These are phyloP conservation scores for Spisula subtruncata DNA, from an alignment of 2,888 invertebrate genomes.

Conservation along the genomic window DNA sequence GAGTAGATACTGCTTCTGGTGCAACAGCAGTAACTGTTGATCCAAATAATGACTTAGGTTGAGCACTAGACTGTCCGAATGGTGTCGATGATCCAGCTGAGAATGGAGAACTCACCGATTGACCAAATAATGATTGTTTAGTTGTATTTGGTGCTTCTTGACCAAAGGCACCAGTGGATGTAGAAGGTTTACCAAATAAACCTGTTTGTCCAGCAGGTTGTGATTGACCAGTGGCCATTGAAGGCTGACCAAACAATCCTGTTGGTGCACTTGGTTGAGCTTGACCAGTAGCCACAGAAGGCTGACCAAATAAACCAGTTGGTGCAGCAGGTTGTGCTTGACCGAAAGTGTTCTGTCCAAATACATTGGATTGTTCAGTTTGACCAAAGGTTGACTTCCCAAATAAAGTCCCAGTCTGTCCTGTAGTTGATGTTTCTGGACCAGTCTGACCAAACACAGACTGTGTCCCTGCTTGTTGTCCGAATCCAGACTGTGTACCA, in stretches of 20 bases:
- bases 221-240: conserved; percentile 22
- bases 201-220: not conserved
- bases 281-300: conserved; percentile 43
- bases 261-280: conserved; percentile 29
- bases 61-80: conserved; percentile 41
- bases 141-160: conserved; percentile 35
- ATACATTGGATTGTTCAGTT: conserved; percentile 33
- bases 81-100: conserved; percentile 42
- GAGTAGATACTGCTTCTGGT: conserved; percentile 27
- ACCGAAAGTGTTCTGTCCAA: conserved; percentile 48
- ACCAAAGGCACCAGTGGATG: conserved; percentile 7
- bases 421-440: conserved; percentile 45
- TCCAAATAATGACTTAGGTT: conserved; percentile 31
- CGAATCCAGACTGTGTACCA: conserved; percentile 54
- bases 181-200: conserved; percentile 56
- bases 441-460: conserved; percentile 50
- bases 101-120: conserved; percentile 13
- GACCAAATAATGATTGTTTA: conserved; percentile 29
- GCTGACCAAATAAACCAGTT: conserved; percentile 55
- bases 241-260: conserved; percentile 17
- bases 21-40: conserved; percentile 36
- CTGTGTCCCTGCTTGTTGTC: conserved; percentile 44
- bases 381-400: conserved; percentile 48
- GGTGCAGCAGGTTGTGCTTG: not conserved
- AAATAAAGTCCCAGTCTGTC: conserved; percentile 60